phyloP scores from a whole-genome alignment of 2,113 vertebrate species.

The Pygoscelis antarcticus region DNA sequence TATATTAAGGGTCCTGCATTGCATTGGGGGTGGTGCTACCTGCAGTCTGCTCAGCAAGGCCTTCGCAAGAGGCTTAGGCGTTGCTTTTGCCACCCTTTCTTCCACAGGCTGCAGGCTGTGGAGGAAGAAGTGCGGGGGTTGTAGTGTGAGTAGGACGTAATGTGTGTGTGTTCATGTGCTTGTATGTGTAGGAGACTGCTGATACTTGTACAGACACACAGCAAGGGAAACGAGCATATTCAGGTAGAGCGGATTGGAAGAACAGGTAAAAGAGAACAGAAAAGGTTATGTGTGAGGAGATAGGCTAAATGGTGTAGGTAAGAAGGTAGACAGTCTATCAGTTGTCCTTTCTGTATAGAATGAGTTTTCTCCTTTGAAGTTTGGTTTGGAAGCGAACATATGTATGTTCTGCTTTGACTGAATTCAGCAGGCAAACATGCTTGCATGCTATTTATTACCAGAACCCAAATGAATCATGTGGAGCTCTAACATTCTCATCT shows the following conservation, averaged over 20 bases:
- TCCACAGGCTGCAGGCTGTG: background rate
- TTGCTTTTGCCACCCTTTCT: background rate
- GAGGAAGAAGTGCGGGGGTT: background rate
- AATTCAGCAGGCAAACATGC: background rate
- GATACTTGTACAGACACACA: background rate
- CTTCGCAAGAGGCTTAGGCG: fast-evolving
- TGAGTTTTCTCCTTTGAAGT: background rate
- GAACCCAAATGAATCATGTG: background rate
- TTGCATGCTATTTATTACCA: background rate
- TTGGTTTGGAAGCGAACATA: background rate
- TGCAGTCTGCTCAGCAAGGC: background rate
- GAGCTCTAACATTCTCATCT: background rate
- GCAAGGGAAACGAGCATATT: background rate
- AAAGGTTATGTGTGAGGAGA: background rate
- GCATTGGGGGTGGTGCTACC: background rate
- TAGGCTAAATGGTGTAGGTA: background rate
- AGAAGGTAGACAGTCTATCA: background rate
- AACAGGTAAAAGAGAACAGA: background rate
- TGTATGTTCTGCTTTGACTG: background rate
- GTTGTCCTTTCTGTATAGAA: background rate
- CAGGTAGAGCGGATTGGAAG: background rate
- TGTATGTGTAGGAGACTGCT: background rate
- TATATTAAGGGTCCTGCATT: background rate
- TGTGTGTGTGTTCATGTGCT: background rate
- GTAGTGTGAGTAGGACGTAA: background rate